Evolutionary conservation across 2,797 vertebrate species (phyloP), one percentile per base, ranked within the genome.

Genomic region (Leptatherina wallacei): DNA sequence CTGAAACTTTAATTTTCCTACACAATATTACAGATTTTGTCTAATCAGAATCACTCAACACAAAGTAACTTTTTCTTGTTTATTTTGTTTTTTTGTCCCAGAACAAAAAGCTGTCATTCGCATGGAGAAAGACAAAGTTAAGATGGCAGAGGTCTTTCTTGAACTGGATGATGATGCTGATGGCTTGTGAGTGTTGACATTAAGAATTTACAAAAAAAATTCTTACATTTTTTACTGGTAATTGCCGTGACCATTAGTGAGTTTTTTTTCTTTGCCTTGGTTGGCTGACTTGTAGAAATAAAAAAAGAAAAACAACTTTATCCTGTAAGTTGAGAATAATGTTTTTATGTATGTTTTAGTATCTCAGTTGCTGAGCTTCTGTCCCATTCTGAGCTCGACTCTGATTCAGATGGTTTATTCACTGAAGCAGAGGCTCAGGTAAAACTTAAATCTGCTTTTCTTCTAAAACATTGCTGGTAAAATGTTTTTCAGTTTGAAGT

Each of bases 401-500:
- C 91, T 0, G 95, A 98, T 80, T 92, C 94, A 4, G 96, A 97
- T 0, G 94, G 91, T 30, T 72, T 61, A 2, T 85, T 98, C 4
- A 94, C 95, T 0, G 95, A 96, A 78, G 82, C 58, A 0, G 96
- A 98, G 71, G 95, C 95, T 47, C 94, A 96, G 95, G 96, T 97
- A 91, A 36, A 58, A 12, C 0, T 14, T 29, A 29, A 49, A 20
- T 49, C 11, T 38, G 2, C 27, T 65, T 72, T 63, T 69, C 11
- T 55, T 5, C 22, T 30, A 54, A 62, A 51, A 27, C 8, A 51
- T 29, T 29, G 10, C 4, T 42, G 36, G 6, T 58, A 1, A 38
- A 35, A 38, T 32, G 0, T 18, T 24, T 57, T 63, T n/a, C 0
- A 11, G 29, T 32, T 0, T 30, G n/a, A 22, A 49, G 1, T 3